A percentile compares a stretch with the other conserved stretches of the same genome.
Conservation (phyloP, 2,888 invertebrate genomes). For the Cerastis leucographa region DNA sequence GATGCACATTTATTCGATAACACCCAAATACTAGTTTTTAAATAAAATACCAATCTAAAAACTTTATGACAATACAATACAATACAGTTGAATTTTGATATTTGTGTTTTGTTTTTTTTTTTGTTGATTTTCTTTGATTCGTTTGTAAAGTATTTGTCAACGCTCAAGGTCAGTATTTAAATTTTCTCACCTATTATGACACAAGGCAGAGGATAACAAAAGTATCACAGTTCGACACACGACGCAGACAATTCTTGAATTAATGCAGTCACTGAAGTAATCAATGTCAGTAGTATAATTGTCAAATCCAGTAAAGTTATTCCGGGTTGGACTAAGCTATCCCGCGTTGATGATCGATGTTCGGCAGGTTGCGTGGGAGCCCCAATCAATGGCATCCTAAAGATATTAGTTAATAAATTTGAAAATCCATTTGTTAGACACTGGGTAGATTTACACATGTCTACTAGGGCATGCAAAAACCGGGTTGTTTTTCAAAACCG, state of each 20-base stretch:
- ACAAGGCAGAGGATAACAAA: constrained; percentile 33
- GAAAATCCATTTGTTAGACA: no score
- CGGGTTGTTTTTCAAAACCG: no score
- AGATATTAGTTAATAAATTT: no score
- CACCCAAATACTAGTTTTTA: constrained; percentile 32
- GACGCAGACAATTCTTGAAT: constrained; percentile 29
- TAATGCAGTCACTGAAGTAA: not conserved
- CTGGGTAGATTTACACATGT: no score
- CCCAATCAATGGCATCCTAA: no score
- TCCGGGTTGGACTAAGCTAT: no score
- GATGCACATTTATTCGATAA: constrained; percentile 66
- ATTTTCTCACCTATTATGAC: constrained; percentile 59
- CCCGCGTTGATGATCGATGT: no score
- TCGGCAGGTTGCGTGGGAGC: no score
- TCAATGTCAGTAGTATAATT: not conserved
- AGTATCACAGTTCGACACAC: constrained; percentile 27
- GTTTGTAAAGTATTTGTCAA: constrained; percentile 19
- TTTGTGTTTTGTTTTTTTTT: no score
- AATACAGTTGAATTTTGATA: constrained; percentile 46
- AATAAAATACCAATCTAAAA: constrained; percentile 1
- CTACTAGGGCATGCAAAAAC: no score
- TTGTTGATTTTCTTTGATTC: constrained; percentile 10
- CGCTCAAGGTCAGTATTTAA: constrained; percentile 58
- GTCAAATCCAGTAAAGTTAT: not conserved
- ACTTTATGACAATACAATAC: not conserved